A percentile compares a stretch with the other conserved stretches of the same genome.
Evolutionary conservation across 2,888 invertebrate species (phyloP).

Genomic region (Rhabditophanes sp.): DNA sequence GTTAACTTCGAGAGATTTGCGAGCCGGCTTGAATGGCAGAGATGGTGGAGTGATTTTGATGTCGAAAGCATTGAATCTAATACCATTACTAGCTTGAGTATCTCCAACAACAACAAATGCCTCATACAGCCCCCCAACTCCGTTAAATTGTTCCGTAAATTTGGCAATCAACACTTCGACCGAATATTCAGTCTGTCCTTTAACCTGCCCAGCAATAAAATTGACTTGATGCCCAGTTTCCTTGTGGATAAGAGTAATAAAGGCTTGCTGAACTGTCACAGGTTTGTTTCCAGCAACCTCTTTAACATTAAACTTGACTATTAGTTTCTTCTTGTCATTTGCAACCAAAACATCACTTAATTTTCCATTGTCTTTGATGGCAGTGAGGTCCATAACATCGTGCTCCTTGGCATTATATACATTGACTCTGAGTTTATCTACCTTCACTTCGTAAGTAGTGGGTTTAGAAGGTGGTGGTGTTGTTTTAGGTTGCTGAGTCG

Average conservation of each 20-base stretch:
- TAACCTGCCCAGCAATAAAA: constrained; percentile 68
- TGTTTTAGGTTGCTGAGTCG: too few species aligned
- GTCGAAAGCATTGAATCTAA: too few species aligned
- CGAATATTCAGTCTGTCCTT: constrained; percentile 10
- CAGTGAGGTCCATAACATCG: too few species aligned
- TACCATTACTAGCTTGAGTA: not conserved
- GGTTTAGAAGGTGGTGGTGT: too few species aligned
- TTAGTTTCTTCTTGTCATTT: too few species aligned
- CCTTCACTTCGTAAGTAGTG: too few species aligned
- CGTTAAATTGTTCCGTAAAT: not conserved
- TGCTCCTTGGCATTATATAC: too few species aligned
- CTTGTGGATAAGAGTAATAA: constrained; percentile 60
- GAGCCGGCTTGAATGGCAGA: constrained; percentile 39
- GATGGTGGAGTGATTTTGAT: constrained; percentile 59
- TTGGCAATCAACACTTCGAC: constrained; percentile 5
- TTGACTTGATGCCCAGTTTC: constrained; percentile 64
- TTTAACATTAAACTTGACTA: constrained; percentile 63
- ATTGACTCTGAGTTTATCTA: too few species aligned
- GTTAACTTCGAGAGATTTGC: constrained; percentile 36
- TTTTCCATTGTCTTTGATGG: too few species aligned
- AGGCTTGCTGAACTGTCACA: constrained; percentile 58
- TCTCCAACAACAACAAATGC: constrained; percentile 5
- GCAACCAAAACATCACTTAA: too few species aligned
- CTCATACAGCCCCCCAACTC: not conserved
- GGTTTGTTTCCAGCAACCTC: constrained; percentile 57